phyloP scores from a whole-genome alignment of 2,888 invertebrate genomes.

The Chydorus sphaericus region DNA sequence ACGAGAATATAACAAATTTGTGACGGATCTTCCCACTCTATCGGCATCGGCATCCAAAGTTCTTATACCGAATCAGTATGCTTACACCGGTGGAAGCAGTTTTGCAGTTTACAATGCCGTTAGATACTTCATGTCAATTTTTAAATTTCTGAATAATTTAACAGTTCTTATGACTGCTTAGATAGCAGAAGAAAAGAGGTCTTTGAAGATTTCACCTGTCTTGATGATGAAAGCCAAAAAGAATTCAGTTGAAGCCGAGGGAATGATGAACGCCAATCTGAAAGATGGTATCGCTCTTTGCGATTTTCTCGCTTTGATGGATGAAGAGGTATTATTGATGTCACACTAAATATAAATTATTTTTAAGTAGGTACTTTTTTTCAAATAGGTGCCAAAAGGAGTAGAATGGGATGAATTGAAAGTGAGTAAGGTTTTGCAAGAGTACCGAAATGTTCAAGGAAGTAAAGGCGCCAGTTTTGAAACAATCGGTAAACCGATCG shows the following conservation, averaged over 20 bases:
- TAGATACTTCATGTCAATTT: background rate
- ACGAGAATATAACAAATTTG: slow-evolving; percentile 11
- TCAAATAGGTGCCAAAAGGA: slow-evolving; percentile 19
- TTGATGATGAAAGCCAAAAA: slow-evolving; percentile 75
- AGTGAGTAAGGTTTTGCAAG: slow-evolving; percentile 51
- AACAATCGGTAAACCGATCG: slow-evolving; percentile 28
- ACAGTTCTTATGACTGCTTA: slow-evolving; percentile 16
- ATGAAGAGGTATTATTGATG: slow-evolving; percentile 37
- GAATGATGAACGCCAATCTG: slow-evolving; percentile 49
- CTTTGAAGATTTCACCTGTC: slow-evolving; percentile 59
- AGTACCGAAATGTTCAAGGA: slow-evolving; percentile 56
- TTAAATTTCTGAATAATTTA: background rate
- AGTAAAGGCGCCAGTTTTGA: slow-evolving; percentile 42
- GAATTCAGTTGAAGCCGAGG: slow-evolving; percentile 58
- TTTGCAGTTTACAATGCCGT: slow-evolving; percentile 16
- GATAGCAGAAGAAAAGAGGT: slow-evolving; percentile 40
- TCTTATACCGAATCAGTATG: slow-evolving; percentile 11
- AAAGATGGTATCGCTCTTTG: slow-evolving; percentile 55
- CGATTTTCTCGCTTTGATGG: slow-evolving; percentile 40
- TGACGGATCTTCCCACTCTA: slow-evolving; percentile 11
- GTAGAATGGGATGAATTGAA: slow-evolving; percentile 51
- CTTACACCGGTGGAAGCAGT: slow-evolving; percentile 15
- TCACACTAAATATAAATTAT: background rate
- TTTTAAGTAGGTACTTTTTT: background rate
- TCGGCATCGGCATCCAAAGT: background rate